Conservation (phyloP, 2,113 vertebrate genomes). For the Brachyhypopomus gauderio region DNA sequence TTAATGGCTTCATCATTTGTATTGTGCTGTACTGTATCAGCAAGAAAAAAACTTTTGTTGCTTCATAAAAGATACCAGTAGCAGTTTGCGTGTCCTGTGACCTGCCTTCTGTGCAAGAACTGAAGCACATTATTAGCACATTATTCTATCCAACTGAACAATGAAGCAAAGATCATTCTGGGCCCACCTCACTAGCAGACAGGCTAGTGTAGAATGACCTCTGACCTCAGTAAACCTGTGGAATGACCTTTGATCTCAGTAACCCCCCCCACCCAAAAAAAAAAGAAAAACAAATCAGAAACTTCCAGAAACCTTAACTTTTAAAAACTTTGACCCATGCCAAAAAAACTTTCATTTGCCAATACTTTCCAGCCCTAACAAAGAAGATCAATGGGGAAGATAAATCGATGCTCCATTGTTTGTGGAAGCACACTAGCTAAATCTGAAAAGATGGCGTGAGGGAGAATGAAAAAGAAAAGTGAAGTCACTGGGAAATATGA, state of each 20-base stretch:
- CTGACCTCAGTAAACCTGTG: too few species aligned
- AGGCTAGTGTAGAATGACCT: too few species aligned
- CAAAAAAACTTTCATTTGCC: constrained; percentile 52
- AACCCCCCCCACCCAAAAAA: neutral
- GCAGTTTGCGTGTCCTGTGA: too few species aligned
- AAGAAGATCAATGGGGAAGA: constrained; percentile 50
- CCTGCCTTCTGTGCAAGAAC: too few species aligned
- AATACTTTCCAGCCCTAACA: constrained; percentile 55
- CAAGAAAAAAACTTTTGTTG: too few species aligned
- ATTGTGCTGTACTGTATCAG: too few species aligned
- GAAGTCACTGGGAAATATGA: constrained; percentile 62
- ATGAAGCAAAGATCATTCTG: too few species aligned
- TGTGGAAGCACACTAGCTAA: constrained; percentile 57
- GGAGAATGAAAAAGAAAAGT: constrained; percentile 51
- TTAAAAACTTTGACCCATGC: constrained; percentile 28
- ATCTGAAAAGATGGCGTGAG: constrained; percentile 56
- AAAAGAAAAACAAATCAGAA: neutral
- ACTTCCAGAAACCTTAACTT: constrained; percentile 19
- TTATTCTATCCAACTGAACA: too few species aligned
- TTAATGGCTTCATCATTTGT: neutral
- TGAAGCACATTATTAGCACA: too few species aligned
- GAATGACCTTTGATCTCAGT: neutral
- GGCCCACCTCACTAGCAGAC: too few species aligned
- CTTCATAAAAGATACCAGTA: too few species aligned
- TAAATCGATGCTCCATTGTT: constrained; percentile 66